Evolutionary conservation across 2,888 invertebrate species (phyloP).

Genomic region (Leucophenga montana): DNA sequence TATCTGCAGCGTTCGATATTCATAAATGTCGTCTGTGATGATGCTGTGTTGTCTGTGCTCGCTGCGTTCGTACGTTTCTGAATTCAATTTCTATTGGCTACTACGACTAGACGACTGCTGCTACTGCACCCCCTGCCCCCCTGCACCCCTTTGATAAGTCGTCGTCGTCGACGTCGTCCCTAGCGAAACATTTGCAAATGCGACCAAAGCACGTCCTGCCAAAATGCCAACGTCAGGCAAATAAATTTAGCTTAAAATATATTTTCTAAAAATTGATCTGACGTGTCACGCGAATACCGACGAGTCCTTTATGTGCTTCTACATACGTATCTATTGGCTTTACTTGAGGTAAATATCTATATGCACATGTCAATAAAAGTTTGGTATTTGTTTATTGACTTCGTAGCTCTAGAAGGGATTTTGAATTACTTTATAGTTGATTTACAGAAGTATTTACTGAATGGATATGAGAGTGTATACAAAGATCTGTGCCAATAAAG

Average conservation of each 20-base stretch:
- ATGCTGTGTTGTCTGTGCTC: slow-evolving; percentile 53
- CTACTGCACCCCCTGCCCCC: not conserved
- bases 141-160: not conserved
- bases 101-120: not conserved
- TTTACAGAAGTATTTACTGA: too few species aligned
- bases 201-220: slow-evolving; percentile 62
- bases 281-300: slow-evolving; percentile 66
- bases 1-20: slow-evolving; percentile 20
- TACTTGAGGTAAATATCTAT: too few species aligned
- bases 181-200: slow-evolving; percentile 61
- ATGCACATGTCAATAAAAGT: too few species aligned
- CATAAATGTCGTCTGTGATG: slow-evolving; percentile 34
- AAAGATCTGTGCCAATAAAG: too few species aligned
- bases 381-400: too few species aligned
- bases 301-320: not conserved
- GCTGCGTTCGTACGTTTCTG: slow-evolving; percentile 4
- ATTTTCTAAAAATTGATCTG: slow-evolving; percentile 70
- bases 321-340: not conserved
- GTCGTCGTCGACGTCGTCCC: slow-evolving; percentile 44
- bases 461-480: too few species aligned
- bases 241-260: slow-evolving; percentile 68
- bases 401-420: too few species aligned
- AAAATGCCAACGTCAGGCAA: slow-evolving; percentile 69
- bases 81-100: slow-evolving; percentile 35
- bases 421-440: too few species aligned